These are phyloP conservation scores for Yoshiicerus persimilis DNA, from an alignment of 1,140 invertebrate species.

Conservation along the genomic window DNA sequence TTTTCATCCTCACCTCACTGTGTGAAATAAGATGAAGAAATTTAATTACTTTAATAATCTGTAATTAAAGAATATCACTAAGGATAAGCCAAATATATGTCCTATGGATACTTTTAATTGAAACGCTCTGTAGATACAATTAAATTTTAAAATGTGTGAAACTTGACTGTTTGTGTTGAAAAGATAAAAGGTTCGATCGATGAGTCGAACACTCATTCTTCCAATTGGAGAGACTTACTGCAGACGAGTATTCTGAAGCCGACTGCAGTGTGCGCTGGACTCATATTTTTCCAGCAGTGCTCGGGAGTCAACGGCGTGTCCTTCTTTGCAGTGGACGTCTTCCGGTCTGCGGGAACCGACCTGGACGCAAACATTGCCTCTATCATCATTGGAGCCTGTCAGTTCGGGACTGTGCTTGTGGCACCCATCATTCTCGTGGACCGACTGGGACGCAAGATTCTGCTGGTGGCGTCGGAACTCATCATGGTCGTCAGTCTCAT, in stretches of 20 bases:
- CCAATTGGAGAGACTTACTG: constrained; percentile 50
- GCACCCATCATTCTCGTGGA: constrained; percentile 66
- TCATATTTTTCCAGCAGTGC: constrained; percentile 66
- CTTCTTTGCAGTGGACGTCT: constrained; percentile 62
- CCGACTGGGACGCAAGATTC: constrained; percentile 68
- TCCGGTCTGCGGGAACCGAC: constrained; percentile 30
- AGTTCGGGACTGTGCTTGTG: constrained; percentile 67
- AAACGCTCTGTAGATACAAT: no score
- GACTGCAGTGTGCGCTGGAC: constrained; percentile 54
- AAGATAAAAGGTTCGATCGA: constrained; percentile 46
- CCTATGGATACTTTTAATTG: no score
- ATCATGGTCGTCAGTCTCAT: constrained; percentile 59
- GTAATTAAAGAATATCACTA: no score
- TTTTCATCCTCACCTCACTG: no score
- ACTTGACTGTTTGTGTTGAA: no score
- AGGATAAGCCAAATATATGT: no score
- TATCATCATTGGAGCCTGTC: constrained; percentile 51
- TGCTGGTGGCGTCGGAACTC: constrained; percentile 66
- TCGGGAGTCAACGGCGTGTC: constrained; percentile 70
- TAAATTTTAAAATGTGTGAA: background rate
- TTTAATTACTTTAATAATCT: no score
- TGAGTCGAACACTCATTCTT: constrained; percentile 41
- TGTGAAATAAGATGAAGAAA: no score
- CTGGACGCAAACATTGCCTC: constrained; percentile 36
- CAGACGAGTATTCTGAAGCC: constrained; percentile 51